Base-by-base conservation (phyloP, 1,140 invertebrate genomes). In the Philotrypesis tridentata region DNA sequence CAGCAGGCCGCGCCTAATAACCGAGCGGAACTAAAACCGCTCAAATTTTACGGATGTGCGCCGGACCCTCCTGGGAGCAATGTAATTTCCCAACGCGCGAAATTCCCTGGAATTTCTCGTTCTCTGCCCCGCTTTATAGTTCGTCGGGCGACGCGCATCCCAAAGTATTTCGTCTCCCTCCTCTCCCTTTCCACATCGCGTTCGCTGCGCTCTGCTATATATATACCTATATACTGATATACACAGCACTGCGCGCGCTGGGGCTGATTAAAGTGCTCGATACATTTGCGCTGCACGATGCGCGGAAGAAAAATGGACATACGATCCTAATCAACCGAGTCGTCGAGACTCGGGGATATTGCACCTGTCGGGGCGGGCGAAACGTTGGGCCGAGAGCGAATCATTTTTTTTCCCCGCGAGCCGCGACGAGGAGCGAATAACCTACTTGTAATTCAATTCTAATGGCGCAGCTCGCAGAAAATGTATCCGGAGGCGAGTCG, bases 61-160 rank as follows among this genome's bases (percentile, higher is more conserved):
- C 48, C 21, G 48, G 21, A 21, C 48, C n/a, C 48, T 7, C 48
- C 21, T 17, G 27, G 27, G 48, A 74, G 71, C 27, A 33, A 60
- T 74, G 40, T 73, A 27, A 31, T 74, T 74, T 74, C 21, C n/a
- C 27, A 60, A 31, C 60, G 31, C 31, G 43, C n/a, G 14, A 71
- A 79, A 55, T 79, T 71, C 17, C 29, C 43, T 5, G 43, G 43
- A 25, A 48, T 27, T 70, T 14, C 12, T 23, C 11, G 48, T 60
- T 55, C 6, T 17, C 21, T 55, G n/a, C 4, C 27, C 3, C 5
- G 63, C 33, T 67, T 77, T 77, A 68, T 68, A 12, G n/a, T 23
- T 27, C 6, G 9, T 17, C 48, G 48, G 48, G 48, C 48, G 48
- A 55, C 48, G 48, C 48, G n/a, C 21, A n/a, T n/a, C 48, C 48